Evolutionary conservation across 2,797 vertebrate species (phyloP).

Genomic region (Dallia pectoralis): DNA sequence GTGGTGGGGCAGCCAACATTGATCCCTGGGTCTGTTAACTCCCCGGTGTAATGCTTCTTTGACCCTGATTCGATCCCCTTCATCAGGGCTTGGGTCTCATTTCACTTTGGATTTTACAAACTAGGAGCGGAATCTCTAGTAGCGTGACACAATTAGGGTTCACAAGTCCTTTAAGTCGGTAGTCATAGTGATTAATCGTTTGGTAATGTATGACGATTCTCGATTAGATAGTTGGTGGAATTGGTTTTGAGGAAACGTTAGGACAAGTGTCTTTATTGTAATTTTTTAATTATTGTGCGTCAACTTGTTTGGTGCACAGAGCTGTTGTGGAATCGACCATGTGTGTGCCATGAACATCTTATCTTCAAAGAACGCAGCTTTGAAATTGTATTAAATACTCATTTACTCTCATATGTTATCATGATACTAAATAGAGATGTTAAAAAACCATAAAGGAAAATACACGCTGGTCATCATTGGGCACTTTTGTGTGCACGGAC

Average conservation of each 20-base stretch:
- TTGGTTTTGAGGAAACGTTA: too few species aligned
- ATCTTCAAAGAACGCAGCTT: too few species aligned
- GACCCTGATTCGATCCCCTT: slow-evolving; percentile 49
- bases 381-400: too few species aligned
- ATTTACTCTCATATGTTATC: background rate
- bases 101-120: slow-evolving; percentile 66
- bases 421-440: slow-evolving; percentile 44
- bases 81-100: slow-evolving; percentile 56
- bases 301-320: too few species aligned
- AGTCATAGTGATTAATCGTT: too few species aligned
- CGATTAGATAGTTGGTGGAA: too few species aligned
- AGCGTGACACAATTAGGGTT: slow-evolving; percentile 67
- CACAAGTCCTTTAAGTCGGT: slow-evolving; percentile 10
- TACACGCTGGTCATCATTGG: slow-evolving; percentile 61
- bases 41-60: slow-evolving; percentile 32
- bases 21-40: slow-evolving; percentile 61
- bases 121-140: slow-evolving; percentile 70
- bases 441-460: slow-evolving; percentile 27
- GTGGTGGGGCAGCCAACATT: slow-evolving; percentile 51
- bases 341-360: too few species aligned
- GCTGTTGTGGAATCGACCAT: too few species aligned
- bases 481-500: slow-evolving; percentile 42
- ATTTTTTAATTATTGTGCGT: too few species aligned
- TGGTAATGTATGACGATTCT: too few species aligned
- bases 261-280: too few species aligned